Percentiles rank a stretch among this genome's conserved stretches.
phyloP scores from a whole-genome alignment of 2,888 invertebrate species.

The Anthrax anthrax region DNA sequence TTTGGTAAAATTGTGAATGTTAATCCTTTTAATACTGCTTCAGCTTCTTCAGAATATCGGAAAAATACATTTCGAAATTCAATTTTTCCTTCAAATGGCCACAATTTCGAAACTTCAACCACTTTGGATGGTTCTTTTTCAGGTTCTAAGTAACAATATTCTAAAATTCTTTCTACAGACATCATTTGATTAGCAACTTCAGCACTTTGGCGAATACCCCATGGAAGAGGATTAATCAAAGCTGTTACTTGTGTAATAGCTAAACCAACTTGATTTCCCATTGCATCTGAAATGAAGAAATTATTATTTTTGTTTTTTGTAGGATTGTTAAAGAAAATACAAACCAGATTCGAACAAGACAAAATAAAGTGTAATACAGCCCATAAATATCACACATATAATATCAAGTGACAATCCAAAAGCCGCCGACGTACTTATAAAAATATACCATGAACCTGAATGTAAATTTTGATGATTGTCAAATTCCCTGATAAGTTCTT shows the following conservation, averaged over 20 bases:
- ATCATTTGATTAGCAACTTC: conserved; percentile 52
- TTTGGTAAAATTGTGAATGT: conserved; percentile 38
- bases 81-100: conserved; percentile 40
- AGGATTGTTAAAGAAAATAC: conserved; percentile 37
- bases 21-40: conserved; percentile 63
- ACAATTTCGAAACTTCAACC: conserved; percentile 17
- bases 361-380: conserved; percentile 50
- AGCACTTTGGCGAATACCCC: conserved; percentile 61
- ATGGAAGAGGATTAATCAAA: conserved; percentile 41
- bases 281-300: conserved; percentile 5
- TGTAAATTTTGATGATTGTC: conserved; percentile 47
- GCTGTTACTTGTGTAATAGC: conserved; percentile 40
- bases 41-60: conserved; percentile 65
- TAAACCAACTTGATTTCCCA: conserved; percentile 37
- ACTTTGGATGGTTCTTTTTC: conserved; percentile 33
- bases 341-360: conserved; percentile 22
- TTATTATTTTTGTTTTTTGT: conserved; percentile 40
- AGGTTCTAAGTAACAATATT: conserved; percentile 37
- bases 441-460: conserved; percentile 51
- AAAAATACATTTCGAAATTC: conserved; percentile 38
- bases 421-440: conserved; percentile 44
- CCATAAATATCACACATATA: conserved; percentile 47
- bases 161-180: conserved; percentile 58
- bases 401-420: conserved; percentile 54
- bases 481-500: conserved; percentile 46